Evolutionary conservation across 2,797 vertebrate species (phyloP), one percentile per base, ranked within the genome.

Genomic region (Salmo trutta): DNA sequence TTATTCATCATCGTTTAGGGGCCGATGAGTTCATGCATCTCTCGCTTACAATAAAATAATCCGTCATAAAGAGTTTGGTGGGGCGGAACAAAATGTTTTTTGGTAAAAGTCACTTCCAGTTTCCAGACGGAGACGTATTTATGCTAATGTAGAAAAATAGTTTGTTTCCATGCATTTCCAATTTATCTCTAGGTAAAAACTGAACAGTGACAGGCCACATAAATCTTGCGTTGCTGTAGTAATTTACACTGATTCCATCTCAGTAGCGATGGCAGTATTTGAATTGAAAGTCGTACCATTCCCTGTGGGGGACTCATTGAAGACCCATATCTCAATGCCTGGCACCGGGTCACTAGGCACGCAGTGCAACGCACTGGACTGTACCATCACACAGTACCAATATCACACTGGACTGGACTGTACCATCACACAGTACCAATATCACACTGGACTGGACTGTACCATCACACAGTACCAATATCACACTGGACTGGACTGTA

Each of bases 221-320:
- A 62, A 62, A 62, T 62, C 19, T 62, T 62, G 56, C n/a, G 5
- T 62, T 62, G 56, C 5, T 1, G 56, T 62, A n/a, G 56, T 62
- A 62, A 62, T 62, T 62, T 62, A 62, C n/a, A 21, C 56, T 62
- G 56, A 62, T 62, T 62, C 10, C n/a, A 62, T 62, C 59, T 62
- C 2, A 4, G 59, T 24, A 62, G 59, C n/a, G 3, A 21, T 12
- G 59, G 21, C 59, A 62, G 59, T 7, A 62, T 62, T 62, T 62
- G 2, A 62, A 62, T 62, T 21, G n/a, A 62, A 62, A 62, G 59
- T 62, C 0, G 8, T 21, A 2, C 7, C 8, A 2, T 62, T 21
- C 59, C 8, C n/a, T 62, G 2, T 62, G 8, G 5, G 56, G 5
- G 59, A 21, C 21, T 62, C 19, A 21, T 62, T 62, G 59, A 62